Evolutionary conservation across 2,888 invertebrate species (phyloP), one percentile per base, ranked within the genome.

Genomic region (Abrostola tripartita): DNA sequence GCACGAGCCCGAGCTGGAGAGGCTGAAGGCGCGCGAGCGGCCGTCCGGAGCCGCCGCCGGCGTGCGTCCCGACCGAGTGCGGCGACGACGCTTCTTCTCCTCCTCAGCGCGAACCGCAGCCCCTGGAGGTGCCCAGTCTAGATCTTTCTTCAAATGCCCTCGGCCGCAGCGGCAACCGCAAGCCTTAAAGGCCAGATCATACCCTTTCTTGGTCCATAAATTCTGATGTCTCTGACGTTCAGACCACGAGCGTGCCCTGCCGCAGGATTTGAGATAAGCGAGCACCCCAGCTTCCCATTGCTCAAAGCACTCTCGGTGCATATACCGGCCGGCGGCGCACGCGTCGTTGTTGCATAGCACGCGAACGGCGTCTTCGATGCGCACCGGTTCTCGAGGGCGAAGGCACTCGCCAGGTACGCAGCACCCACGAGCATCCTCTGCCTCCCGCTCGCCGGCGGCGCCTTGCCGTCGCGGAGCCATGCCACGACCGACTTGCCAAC

Each of bases 131-230:
- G 97, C 95, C 98, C 99, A 99, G 88, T 99, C 98, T 56, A 98
- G 95, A 92, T 99, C 99, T 91, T 99, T 99, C 86, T 98, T 97
- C 81, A 99, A 92, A 86, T 99, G 98, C 6, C 99, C 99, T 38
- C 98, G 96, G 5, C 98, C 98, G 92, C 99, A 99, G 74, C 97
- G 97, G 93, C 99, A 99, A 47, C 97, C 97, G 94, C 99, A 99
- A 7, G 98, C 98, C 85, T 98, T 99, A 92, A 97, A 99, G 7
- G 98, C 98, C 88, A 99, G 92, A 92, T 99, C 99, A 94, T 99
- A 99, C 59, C 99, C 99, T 91, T 99, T 99, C 92, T 99, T 99
- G 62, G 99, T 98, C 99, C 99, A 99, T 65, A 99, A 94, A 92
- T 99, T 99, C 94, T 99, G 99, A 82, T 97, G 96, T 37, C 99